These are phyloP conservation scores for Aricia artaxerxes DNA, from an alignment of 2,888 invertebrate genomes.

Conservation along the genomic window DNA sequence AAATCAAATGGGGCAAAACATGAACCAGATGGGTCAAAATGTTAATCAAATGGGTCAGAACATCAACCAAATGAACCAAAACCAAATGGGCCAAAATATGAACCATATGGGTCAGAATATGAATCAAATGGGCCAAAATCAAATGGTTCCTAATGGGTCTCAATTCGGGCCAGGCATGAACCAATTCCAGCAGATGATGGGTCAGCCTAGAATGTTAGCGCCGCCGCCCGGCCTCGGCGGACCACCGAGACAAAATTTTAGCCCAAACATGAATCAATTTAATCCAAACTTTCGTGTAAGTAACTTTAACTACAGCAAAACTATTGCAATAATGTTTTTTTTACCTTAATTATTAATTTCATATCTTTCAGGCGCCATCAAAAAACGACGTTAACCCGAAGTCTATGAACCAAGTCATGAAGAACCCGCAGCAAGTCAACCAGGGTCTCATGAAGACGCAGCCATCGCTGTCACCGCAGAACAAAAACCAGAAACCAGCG, in stretches of 20 bases:
- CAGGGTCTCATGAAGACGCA: conserved; percentile 11
- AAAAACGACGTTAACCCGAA: conserved; percentile 55
- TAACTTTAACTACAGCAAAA: conserved; percentile 39
- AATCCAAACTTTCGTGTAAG: conserved; percentile 74
- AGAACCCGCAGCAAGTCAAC: conserved; percentile 41
- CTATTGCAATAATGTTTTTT: not conserved
- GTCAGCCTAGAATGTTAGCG: conserved; percentile 64
- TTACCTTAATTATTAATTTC: not conserved
- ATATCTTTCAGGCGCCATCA: conserved; percentile 52
- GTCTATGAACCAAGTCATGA: conserved; percentile 48
- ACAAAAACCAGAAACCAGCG: conserved; percentile 41
- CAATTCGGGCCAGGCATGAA: conserved; percentile 61
- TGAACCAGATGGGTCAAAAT: conserved; percentile 50
- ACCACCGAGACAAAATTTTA: conserved; percentile 68
- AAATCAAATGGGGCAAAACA: conserved; percentile 48
- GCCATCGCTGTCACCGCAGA: conserved; percentile 50
- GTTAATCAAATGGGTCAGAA: conserved; percentile 41
- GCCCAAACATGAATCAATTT: conserved; percentile 60
- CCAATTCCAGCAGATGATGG: conserved; percentile 65
- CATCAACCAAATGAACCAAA: conserved; percentile 53
- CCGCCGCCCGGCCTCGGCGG: conserved; percentile 66
- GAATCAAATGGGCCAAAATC: conserved; percentile 48
- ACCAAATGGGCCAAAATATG: conserved; percentile 44
- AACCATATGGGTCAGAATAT: conserved; percentile 48
- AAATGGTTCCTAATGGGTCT: conserved; percentile 63